Percentiles rank a stretch among this genome's conserved stretches.
Conservation (phyloP, 2,797 vertebrate genomes). For the Calcarius lapponicus region DNA sequence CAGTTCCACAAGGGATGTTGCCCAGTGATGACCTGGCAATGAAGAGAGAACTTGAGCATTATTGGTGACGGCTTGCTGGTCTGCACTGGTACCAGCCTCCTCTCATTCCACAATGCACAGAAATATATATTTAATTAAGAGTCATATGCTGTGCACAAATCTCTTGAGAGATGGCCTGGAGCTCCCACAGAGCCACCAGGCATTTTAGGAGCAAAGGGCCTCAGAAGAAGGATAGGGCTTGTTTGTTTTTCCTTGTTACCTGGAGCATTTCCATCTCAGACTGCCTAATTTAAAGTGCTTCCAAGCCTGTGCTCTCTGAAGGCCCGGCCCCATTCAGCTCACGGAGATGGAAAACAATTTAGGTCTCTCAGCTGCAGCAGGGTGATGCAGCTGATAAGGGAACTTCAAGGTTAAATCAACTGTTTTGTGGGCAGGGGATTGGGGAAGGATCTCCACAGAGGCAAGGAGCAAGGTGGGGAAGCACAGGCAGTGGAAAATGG, state of each 20-base stretch:
- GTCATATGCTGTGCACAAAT: background rate
- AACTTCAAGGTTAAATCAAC: conserved; percentile 59
- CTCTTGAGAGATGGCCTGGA: background rate
- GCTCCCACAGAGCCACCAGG: background rate
- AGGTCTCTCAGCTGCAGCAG: conserved; percentile 35
- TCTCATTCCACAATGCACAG: background rate
- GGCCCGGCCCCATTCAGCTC: conserved; percentile 48
- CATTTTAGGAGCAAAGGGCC: background rate
- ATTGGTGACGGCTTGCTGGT: background rate
- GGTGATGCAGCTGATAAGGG: conserved; percentile 44
- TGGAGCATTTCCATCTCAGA: conserved; percentile 23
- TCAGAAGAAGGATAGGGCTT: background rate
- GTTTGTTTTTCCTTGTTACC: conserved; percentile 19
- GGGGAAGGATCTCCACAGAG: background rate
- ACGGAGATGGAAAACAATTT: conserved; percentile 61
- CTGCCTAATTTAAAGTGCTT: conserved; percentile 23
- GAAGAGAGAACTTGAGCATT: background rate
- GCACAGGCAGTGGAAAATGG: background rate
- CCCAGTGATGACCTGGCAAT: background rate
- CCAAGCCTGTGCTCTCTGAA: conserved; percentile 19
- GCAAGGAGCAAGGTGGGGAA: background rate
- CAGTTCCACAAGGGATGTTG: background rate
- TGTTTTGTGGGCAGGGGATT: background rate
- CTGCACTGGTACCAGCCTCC: background rate
- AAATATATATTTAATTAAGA: background rate